Conservation (phyloP, 2,113 vertebrate genomes). For the Ptilonorhynchus violaceus region DNA sequence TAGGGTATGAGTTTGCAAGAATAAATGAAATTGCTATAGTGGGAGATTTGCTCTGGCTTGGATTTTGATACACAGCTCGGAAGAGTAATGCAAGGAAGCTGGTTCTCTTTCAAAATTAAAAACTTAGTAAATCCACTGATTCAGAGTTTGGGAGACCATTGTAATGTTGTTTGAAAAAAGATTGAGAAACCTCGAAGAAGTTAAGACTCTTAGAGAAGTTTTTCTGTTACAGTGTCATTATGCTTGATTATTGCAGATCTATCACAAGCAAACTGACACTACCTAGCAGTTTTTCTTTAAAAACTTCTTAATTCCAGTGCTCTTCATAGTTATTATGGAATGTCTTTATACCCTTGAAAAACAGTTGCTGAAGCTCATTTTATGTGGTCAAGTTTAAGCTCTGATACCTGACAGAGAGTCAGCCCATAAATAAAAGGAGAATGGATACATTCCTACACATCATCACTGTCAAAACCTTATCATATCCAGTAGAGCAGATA, state of each 20-base stretch:
- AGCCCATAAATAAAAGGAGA: not conserved
- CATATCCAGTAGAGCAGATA: not conserved
- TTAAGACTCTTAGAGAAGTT: not conserved
- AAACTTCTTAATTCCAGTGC: not conserved
- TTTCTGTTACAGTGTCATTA: not conserved
- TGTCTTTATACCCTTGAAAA: not conserved
- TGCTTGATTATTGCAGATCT: not conserved
- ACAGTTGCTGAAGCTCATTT: not conserved
- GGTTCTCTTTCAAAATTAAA: slow-evolving; percentile 18
- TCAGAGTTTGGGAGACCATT: not conserved
- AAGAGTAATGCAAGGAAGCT: not conserved
- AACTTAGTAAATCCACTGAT: not conserved
- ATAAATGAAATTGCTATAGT: not conserved
- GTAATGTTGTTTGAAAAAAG: not conserved
- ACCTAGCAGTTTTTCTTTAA: not conserved
- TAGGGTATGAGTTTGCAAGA: not conserved
- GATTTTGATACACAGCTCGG: not conserved
- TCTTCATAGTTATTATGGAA: not conserved
- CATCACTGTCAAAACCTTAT: not conserved
- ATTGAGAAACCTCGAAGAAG: not conserved
- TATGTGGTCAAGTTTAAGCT: not conserved
- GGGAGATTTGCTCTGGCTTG: not conserved
- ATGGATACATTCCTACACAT: not conserved
- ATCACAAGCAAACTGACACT: not conserved
- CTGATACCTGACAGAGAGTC: not conserved